Conservation (phyloP, 1,140 invertebrate genomes). For the Hesperophylax magnus region DNA sequence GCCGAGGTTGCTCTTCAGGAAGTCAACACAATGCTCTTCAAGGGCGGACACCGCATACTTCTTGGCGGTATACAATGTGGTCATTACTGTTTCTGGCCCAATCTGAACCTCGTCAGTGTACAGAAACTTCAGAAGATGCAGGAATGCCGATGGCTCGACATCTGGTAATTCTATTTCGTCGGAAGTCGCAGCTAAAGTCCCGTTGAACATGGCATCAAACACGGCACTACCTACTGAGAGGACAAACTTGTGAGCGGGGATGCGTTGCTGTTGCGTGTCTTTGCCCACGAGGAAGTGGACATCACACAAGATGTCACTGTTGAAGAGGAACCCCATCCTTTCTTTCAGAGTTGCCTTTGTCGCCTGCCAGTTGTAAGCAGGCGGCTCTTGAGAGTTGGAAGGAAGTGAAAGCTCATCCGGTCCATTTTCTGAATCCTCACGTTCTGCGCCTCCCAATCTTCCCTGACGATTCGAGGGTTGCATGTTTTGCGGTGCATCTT, state of each 20-base stretch:
- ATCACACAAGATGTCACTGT: constrained; percentile 86
- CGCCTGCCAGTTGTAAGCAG: constrained; percentile 76
- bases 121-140: constrained; percentile 81
- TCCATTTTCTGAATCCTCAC: constrained; percentile 63
- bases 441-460: constrained; percentile 61
- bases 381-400: constrained; percentile 63
- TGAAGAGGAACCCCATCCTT: constrained; percentile 84
- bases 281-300: constrained; percentile 86
- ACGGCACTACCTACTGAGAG: constrained; percentile 87
- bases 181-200: constrained; percentile 77
- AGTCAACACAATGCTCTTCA: constrained; percentile 89
- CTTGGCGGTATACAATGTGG: constrained; percentile 88
- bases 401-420: constrained; percentile 56
- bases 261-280: constrained; percentile 78
- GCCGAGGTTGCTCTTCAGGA: constrained; percentile 84
- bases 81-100: constrained; percentile 90
- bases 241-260: constrained; percentile 90
- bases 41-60: constrained; percentile 89
- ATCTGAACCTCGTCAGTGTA: constrained; percentile 91
- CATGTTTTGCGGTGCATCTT: constrained; percentile 67
- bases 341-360: constrained; percentile 84
- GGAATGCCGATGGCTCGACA: constrained; percentile 85
- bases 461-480: constrained; percentile 66
- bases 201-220: constrained; percentile 92
- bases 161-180: constrained; percentile 86